These are phyloP conservation scores for Dryadula phaetusa DNA, from an alignment of 2,888 invertebrate genomes.

Conservation along the genomic window DNA sequence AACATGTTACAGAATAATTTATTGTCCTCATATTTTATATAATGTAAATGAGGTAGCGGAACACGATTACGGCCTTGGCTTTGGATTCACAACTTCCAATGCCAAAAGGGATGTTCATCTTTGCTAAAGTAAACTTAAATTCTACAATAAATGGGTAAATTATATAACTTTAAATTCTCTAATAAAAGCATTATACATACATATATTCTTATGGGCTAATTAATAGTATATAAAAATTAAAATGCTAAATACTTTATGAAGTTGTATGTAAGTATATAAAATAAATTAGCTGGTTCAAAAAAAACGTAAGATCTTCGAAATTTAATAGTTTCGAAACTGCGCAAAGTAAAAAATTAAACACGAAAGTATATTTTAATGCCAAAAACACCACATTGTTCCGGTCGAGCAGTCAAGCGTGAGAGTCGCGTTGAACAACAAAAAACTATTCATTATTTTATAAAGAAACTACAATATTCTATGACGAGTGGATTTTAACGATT, in stretches of 20 bases:
- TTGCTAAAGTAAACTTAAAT: conserved; percentile 54
- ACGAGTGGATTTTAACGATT: conserved; percentile 7
- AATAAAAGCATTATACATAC: neutral
- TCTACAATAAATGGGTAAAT: conserved; percentile 27
- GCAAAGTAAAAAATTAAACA: conserved; percentile 35
- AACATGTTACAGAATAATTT: neutral
- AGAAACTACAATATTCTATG: conserved; percentile 27
- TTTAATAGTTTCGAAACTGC: conserved; percentile 28
- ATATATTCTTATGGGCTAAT: neutral
- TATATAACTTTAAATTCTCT: neutral
- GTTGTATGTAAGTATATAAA: neutral
- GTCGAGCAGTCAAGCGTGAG: conserved; percentile 55
- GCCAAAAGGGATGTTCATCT: conserved; percentile 54
- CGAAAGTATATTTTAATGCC: conserved; percentile 52
- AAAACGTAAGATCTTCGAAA: conserved; percentile 19
- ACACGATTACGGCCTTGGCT: conserved; percentile 56
- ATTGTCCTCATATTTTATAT: conserved; percentile 36
- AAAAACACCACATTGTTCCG: conserved; percentile 66
- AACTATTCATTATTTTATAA: conserved; percentile 55
- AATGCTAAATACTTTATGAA: neutral
- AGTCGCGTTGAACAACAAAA: conserved; percentile 65
- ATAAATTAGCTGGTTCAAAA: neutral
- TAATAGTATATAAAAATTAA: neutral
- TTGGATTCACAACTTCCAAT: conserved; percentile 62
- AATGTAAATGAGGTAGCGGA: conserved; percentile 46